Base-by-base conservation (phyloP, 2,797 vertebrate species). In the Mustela erminea region DNA sequence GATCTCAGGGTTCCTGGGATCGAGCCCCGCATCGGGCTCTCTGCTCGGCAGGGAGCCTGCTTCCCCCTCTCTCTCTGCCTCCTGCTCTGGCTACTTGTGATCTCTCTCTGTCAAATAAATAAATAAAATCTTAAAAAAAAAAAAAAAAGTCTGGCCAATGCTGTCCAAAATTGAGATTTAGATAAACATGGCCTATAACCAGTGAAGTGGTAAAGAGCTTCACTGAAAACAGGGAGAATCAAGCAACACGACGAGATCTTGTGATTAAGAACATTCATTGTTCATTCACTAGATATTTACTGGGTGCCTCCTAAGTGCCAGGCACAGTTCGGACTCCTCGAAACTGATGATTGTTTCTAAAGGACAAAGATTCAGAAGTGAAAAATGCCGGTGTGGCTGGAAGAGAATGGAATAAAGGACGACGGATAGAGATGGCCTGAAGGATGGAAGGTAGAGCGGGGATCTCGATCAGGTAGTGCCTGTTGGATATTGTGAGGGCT, bases 141-240 rank as follows among this genome's bases (percentile, higher is more conserved):
- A 54, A 54, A 54, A 54, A 90, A 88, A 95, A 92, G 81, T 80
- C 18, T 74, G 95, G 74, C 74, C 58, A 88, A 43, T 46, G 20
- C 38, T 83, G 11, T 32, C 70, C 58, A n/a, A 96, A 95, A 92
- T 17, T n/a, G 75, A 97, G 35, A 95, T 56, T 93, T 84, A 90
- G 81, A 27, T 58, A 85, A 89, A 74, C 75, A 72, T 46, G 17
- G 96, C 5, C 54, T 68, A 85, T 83, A 83, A 29, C 1, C 87
- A 94, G 20, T 29, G 43, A 82, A 81, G 27, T 93, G 52, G 14
- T 8, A 87, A 93, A 91, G 3, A 89, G 7, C 25, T 93, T 60
- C 25, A 60, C 95, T 93, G 68, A 75, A 94, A 89, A 52, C 14
- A 88, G 25, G 5, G 54, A 32, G 72, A 83, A 38, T 74, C 64